Evolutionary conservation across 2,888 invertebrate species (phyloP).

Genomic region (Microdon myrmicae): DNA sequence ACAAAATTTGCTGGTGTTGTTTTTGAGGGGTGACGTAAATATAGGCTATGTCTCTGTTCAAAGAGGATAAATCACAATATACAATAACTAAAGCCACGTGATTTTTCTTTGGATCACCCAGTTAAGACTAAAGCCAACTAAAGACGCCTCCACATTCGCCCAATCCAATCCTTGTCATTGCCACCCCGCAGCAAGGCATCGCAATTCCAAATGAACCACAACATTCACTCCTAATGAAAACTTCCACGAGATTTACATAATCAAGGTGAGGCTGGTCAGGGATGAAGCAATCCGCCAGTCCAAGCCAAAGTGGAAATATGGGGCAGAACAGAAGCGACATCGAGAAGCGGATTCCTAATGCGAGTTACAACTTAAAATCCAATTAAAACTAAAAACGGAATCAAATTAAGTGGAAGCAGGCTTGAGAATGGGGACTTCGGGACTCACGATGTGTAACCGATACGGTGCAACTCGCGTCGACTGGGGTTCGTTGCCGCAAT

Average conservation of each 20-base stretch:
- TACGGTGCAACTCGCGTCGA: conserved; percentile 18
- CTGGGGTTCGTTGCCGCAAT: conserved; percentile 53
- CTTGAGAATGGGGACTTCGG: conserved; percentile 23
- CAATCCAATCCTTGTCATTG: conserved; percentile 10
- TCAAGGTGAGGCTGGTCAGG: conserved; percentile 44
- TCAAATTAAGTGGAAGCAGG: conserved; percentile 50
- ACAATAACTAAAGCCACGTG: too few species aligned
- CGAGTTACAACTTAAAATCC: conserved; percentile 51
- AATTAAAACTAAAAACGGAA: conserved; percentile 51
- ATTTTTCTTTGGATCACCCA: too few species aligned
- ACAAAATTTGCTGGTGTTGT: too few species aligned
- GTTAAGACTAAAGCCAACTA: too few species aligned
- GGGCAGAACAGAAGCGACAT: conserved; percentile 8
- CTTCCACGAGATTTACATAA: conserved; percentile 34
- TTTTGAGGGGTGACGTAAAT: too few species aligned
- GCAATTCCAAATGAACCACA: background rate
- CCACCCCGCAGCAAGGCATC: too few species aligned
- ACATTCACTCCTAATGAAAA: conserved; percentile 35
- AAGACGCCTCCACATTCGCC: too few species aligned
- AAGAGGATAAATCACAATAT: too few species aligned
- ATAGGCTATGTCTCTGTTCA: too few species aligned
- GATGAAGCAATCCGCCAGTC: conserved; percentile 16
- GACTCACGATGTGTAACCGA: conserved; percentile 31
- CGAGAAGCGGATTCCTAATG: conserved; percentile 41
- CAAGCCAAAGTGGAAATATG: conserved; percentile 7